Base-by-base conservation (phyloP, 1,140 invertebrate genomes). In the Laupala kohalensis region DNA sequence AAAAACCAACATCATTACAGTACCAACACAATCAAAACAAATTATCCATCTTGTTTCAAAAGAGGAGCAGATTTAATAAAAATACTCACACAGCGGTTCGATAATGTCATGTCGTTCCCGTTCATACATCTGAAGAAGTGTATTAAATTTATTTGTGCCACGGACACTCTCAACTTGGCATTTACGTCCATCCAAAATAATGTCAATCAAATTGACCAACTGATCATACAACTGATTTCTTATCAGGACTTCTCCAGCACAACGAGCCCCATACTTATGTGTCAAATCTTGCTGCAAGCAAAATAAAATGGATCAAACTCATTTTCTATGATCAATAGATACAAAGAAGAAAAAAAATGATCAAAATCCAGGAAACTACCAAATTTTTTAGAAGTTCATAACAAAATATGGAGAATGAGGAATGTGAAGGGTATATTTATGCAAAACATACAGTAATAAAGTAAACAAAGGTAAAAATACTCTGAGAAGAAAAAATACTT, bases 111-210 rank as follows among this genome's bases (percentile, higher is more conserved):
- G 81, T 74, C 90, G 82, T 74, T 90, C 86, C 0, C 81, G 80
- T 77, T 90, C 86, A 76, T 90, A 93, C 74, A 87, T 85, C 75
- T 89, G 87, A 23, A 86, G 76, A 23, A 88, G 75, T 66, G 85
- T 79, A 62, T 83, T 81, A 69, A 85, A 86, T 75, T 86, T 85
- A 12, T 87, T 82, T 0, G 83, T 84, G 62, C 81, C 83, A 4
- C 84, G 81, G 9, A 93, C 81, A 74, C 90, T 92, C 25, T 91
- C 85, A 28, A 92, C 77, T 76, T 93, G 90, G 71, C 80, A 84
- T 76, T 87, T 88, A 71, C 87, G 86, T 0, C 90, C 90, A 76
- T 92, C 89, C 27, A 95, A 80, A 72, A 93, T 86, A 13, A 92
- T 80, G 78, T 93, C 91, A n/a, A 90, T 85, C 2, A 94, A 76